Percentiles rank a stretch among this genome's conserved stretches.
These are phyloP conservation scores for Arenaria interpres DNA, from an alignment of 2,113 vertebrate genomes.

Conservation along the genomic window DNA sequence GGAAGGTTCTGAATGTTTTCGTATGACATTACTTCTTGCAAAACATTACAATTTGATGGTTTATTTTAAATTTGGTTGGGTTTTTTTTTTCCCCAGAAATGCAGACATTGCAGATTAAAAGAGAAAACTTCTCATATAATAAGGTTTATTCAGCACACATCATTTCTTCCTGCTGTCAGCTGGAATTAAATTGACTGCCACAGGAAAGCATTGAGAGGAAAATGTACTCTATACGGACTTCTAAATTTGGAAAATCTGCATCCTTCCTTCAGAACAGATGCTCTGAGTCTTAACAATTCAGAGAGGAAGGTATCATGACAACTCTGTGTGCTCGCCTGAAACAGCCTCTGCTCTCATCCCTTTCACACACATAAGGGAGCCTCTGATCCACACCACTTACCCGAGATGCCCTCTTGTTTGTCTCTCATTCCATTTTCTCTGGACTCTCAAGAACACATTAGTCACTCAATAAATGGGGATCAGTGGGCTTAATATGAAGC, in stretches of 20 bases:
- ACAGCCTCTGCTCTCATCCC: not conserved
- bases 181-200: slow-evolving; percentile 5
- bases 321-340: not conserved
- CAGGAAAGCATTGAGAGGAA: not conserved
- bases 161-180: slow-evolving; percentile 43
- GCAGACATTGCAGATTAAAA: not conserved
- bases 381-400: not conserved
- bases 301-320: slow-evolving; percentile 10
- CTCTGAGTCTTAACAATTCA: not conserved
- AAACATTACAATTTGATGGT: not conserved
- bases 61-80: not conserved
- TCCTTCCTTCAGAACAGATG: not conserved
- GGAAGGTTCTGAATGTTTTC: not conserved
- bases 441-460: not conserved
- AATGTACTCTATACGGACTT: not conserved
- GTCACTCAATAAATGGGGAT: not conserved
- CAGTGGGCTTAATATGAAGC: not conserved
- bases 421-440: not conserved
- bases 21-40: not conserved
- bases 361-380: not conserved
- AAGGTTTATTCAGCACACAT: slow-evolving; percentile 11
- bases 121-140: not conserved
- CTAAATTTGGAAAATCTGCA: slow-evolving; percentile 39
- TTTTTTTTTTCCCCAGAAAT: not conserved
- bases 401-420: not conserved